A percentile compares a stretch with the other conserved stretches of the same genome.
Evolutionary conservation across 2,113 vertebrate species (phyloP).

Genomic region (Cebus imitator): DNA sequence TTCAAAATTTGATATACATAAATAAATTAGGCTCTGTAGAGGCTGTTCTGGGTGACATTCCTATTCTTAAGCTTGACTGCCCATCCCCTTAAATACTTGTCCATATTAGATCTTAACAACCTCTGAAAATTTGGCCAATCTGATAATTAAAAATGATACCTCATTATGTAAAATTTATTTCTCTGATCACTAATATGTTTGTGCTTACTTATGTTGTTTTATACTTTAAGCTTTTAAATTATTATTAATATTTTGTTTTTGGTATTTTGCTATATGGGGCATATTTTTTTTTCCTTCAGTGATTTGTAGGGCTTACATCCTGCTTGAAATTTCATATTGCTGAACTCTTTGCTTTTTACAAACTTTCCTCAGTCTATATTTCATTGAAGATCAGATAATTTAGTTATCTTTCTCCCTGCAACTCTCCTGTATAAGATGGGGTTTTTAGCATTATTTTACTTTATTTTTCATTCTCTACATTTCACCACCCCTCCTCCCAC

Average conservation of each 20-base stretch:
- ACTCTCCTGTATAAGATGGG: background rate
- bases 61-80: background rate
- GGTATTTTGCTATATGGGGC: background rate
- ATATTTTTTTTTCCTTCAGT: background rate
- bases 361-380: background rate
- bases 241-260: background rate
- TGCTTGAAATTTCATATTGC: background rate
- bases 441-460: background rate
- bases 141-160: background rate
- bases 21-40: background rate
- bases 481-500: background rate
- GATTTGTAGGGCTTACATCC: background rate
- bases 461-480: background rate
- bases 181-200: background rate
- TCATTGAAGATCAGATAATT: background rate
- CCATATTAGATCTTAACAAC: background rate
- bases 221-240: background rate
- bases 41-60: background rate
- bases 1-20: background rate
- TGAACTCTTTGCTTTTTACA: background rate
- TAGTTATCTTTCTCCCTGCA: background rate
- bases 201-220: background rate
- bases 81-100: background rate
- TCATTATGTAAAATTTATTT: constrained; percentile 4
- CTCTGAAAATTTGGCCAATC: background rate